Evolutionary conservation across 2,888 invertebrate genomes (phyloP), one percentile per base, ranked within the genome.

Genomic region (Choristoneura rosaceana): DNA sequence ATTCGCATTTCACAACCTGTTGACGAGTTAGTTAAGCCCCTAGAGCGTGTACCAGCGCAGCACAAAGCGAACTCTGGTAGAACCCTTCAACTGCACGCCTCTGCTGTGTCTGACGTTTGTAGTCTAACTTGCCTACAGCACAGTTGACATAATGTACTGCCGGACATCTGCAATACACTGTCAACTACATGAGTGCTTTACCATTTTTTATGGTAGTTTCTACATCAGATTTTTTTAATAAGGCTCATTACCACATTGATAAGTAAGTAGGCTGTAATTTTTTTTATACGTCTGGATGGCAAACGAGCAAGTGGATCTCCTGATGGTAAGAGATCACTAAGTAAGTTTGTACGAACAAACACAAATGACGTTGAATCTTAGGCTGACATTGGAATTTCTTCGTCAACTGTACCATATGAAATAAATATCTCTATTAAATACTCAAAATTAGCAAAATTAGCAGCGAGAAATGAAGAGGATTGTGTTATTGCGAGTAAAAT

Each of bases 1-100:
- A 90, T 84, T 88, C 80, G 82, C 84, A 91, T 91, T 93, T 91
- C 87, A 89, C 91, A 90, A 93, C 92, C 92, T 93, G 92, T 93
- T 93, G 91, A 92, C 90, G 85, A 88, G 88, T 91, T 86, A 89
- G 89, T 88, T 85, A 86, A 90, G 84, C 88, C 86, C 81, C 84
- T 86, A 83, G 82, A 87, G 85, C 84, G 85, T 79, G 82, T 83
- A 83, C 82, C 83, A 80, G 86, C 82, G 78, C 79, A 83, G 76
- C 81, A 90, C 86, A 89, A 89, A 89, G 89, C 84, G 82, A 83
- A 84, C 81, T 77, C 77, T 74, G 71, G 76, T 79, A 79, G 79
- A 78, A 81, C 79, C 76, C 77, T 76, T 78, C 75, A 77, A 76
- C 74, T 76, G 67, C 70, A 77, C 74, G 63, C 50, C 58, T 69